These are phyloP conservation scores for Glandiceps talaboti DNA, from an alignment of 53 echinoderm and acorn worm species.

Conservation along the genomic window DNA sequence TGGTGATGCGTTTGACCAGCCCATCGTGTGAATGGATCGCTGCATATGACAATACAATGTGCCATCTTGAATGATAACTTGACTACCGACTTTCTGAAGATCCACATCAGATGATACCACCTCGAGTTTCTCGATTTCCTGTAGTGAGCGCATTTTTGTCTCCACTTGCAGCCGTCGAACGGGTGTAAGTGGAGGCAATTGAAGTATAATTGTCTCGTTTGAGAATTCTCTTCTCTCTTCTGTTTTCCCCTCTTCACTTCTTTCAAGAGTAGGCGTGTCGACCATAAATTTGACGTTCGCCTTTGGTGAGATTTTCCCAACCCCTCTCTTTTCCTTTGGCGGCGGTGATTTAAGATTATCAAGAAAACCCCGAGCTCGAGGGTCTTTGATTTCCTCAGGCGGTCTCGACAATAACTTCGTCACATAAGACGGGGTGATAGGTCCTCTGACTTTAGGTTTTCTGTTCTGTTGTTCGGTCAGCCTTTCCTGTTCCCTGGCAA, in stretches of 20 bases:
- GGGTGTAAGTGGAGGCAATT: neutral
- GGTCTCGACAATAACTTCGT: neutral
- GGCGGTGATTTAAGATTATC: neutral
- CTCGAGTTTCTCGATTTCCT: neutral
- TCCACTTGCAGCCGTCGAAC: neutral
- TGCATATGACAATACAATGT: neutral
- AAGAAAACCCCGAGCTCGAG: neutral
- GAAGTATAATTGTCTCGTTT: neutral
- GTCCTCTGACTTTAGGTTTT: neutral
- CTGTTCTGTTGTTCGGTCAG: neutral
- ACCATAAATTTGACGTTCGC: neutral
- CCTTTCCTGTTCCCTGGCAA: neutral
- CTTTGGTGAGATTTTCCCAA: neutral
- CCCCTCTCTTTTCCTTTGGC: neutral
- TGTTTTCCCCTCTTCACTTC: neutral
- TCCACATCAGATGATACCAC: neutral
- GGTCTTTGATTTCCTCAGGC: neutral
- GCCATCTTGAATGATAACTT: neutral
- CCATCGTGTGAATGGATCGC: neutral
- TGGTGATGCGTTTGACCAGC: neutral
- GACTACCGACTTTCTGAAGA: neutral
- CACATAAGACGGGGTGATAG: neutral
- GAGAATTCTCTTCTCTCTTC: too few species aligned
- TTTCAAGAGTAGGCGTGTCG: neutral
- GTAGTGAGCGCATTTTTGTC: neutral